Conservation (phyloP, 1,140 invertebrate genomes). For the Trachelipus rathkii region DNA sequence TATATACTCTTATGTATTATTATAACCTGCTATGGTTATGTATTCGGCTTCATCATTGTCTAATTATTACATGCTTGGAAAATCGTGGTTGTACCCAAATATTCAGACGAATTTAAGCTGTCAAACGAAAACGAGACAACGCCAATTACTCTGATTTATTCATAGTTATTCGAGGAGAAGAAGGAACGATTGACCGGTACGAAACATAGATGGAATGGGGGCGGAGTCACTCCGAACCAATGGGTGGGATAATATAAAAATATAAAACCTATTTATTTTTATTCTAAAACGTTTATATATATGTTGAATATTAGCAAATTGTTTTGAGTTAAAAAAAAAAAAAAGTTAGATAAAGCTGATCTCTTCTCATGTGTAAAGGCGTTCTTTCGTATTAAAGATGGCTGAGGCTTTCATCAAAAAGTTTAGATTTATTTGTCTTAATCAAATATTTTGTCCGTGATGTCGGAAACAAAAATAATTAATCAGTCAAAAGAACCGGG, state of each 20-base stretch:
- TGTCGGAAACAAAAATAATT: too few species aligned
- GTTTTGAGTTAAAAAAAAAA: not conserved
- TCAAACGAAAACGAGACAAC: not conserved
- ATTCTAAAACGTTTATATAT: not conserved
- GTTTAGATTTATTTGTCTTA: too few species aligned
- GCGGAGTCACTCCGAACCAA: not conserved
- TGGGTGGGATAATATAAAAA: conserved; percentile 7
- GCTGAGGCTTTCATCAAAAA: too few species aligned
- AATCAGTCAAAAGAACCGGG: too few species aligned
- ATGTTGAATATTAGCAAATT: not conserved
- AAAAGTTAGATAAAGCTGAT: too few species aligned
- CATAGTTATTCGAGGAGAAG: not conserved
- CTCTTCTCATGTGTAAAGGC: too few species aligned
- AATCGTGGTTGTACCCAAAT: conserved; percentile 12
- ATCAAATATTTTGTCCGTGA: too few species aligned
- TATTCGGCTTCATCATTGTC: conserved; percentile 10
- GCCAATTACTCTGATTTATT: conserved; percentile 11
- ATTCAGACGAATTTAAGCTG: conserved; percentile 7
- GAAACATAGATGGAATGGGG: conserved; percentile 1
- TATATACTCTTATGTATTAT: conserved; percentile 4
- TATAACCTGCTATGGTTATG: conserved; percentile 10
- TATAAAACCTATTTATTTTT: not conserved
- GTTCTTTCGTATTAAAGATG: too few species aligned
- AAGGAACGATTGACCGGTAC: not conserved
- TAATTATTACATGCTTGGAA: conserved; percentile 13